Evolutionary conservation across 2,113 vertebrate species (phyloP), one percentile per base, ranked within the genome.

Genomic region (Zingel zingel): DNA sequence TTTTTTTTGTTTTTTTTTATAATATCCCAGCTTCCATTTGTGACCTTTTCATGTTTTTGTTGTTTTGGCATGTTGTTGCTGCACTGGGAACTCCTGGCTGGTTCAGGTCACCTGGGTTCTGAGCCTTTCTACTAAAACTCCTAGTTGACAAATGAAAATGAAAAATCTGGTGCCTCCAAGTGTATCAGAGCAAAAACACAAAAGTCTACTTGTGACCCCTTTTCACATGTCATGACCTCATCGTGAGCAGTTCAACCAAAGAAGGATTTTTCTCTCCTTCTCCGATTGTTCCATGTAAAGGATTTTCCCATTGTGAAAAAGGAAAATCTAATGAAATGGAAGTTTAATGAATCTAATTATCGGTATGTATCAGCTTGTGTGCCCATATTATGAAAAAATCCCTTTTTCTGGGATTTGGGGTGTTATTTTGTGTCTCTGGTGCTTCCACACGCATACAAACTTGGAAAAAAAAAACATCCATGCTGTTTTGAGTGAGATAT

Each of bases 21-120:
- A 64, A 12, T 9, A 25, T 50, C 39, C 56, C 59, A 58, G 64
- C 23, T 48, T n/a, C 3, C 45, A 36, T 72, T 72, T 54, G 13
- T 58, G 45, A 77, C n/a, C 27, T 79, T 66, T 74, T 43, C 0
- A 45, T 56, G 25, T 23, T 68, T 30, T 58, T 18, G 23, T 47
- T 57, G 21, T 58, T 72, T 72, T 30, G 33, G 8, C 13, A 10
- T 12, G 4, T 36, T 69, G 66, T 36, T 9, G 18, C 16, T 12
- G 25, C 45, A 27, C 23, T 12, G 25, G 47, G 27, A 51, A 50
- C 65, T 19, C 4, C 16, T n/a, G 27, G 27, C 3, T 69, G 3
- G 64, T 9, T 66, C 43, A 66, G 43, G n/a, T 66, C 43, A 27
- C 23, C 64, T 25, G 63, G 39, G 6, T 65, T 65, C n/a, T 4